Conservation (phyloP, 2,888 invertebrate species). For the Eristalinus sepulchralis region DNA sequence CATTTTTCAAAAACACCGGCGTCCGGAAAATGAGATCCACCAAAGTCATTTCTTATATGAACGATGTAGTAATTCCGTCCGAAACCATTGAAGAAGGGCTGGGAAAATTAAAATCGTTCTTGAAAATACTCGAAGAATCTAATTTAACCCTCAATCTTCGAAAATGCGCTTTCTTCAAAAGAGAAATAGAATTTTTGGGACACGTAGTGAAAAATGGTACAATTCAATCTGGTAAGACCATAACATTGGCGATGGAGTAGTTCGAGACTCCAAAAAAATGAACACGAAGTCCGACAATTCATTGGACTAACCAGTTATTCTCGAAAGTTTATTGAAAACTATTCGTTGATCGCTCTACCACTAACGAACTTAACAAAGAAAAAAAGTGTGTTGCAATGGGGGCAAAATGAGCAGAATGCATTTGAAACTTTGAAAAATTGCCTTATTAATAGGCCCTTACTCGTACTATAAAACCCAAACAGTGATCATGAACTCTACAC, state of each 20-base stretch:
- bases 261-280: not conserved
- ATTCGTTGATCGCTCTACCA: not conserved
- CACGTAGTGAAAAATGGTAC: not conserved
- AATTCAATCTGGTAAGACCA: not conserved
- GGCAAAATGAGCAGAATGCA: not conserved
- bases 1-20: not conserved
- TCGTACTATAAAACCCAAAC: conserved; percentile 11
- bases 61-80: conserved; percentile 1
- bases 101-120: not conserved
- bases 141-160: not conserved
- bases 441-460: not conserved
- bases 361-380: conserved; percentile 14
- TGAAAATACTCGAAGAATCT: not conserved
- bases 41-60: not conserved
- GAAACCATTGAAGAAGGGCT: not conserved
- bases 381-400: not conserved
- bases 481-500: conserved; percentile 37
- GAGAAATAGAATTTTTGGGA: conserved; percentile 5
- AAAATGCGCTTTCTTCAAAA: conserved; percentile 1
- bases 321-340: conserved; percentile 17
- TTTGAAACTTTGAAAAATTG: conserved; percentile 7
- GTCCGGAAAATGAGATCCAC: not conserved
- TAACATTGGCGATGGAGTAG: not conserved
- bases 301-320: conserved; percentile 12
- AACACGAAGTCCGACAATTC: conserved; percentile 11